Base-by-base conservation (phyloP, 2,888 invertebrate genomes). In the Macrosoma leucophasiata region DNA sequence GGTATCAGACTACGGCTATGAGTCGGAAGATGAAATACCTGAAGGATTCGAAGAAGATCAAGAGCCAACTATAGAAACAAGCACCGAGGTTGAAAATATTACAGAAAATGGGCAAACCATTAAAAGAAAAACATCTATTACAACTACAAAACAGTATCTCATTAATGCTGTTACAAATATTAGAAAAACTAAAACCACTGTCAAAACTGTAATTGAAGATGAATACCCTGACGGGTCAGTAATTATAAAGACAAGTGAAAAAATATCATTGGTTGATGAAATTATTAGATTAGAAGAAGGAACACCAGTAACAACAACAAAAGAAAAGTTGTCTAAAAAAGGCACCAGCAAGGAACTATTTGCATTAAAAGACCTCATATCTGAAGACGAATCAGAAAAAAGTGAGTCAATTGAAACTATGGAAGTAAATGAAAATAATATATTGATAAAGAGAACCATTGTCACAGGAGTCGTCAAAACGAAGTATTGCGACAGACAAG, bases 181-280 rank as follows among this genome's bases (percentile, higher is more conserved):
- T 1, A 68, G 62, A 44, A 64, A 75, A 49, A 67, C 58, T 8
- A 73, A 76, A 57, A 75, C 62, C 4, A 73, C 56, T 2, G 53
- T 66, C 0, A 72, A 56, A 48, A 78, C 70, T 3, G 43, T 68
- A 1, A 56, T 60, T 29, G 78, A 77, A 62, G 82, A 84, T 50
- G 72, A 72, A 55, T 58, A 76, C 39, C 75, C 76, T 5, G 78
- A 82, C 59, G 77, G 81, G 2, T 69, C 77, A 10, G 43, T 76
- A 2, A 59, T 71, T 8, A 74, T 68, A 15, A 78, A 74, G 50
- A 78, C 72, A 3, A 76, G 62, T 50, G 78, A 79, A 62, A 81
- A 73, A 45, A 58, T 74, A 20, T 70, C 74, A 9, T 46, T 75
- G 1, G 13, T 59, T 8, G 81, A 84, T 50, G 65, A 75, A 46